Evolutionary conservation across 2,888 invertebrate species (phyloP), one percentile per base, ranked within the genome.

Genomic region (Chrysolina americana): DNA sequence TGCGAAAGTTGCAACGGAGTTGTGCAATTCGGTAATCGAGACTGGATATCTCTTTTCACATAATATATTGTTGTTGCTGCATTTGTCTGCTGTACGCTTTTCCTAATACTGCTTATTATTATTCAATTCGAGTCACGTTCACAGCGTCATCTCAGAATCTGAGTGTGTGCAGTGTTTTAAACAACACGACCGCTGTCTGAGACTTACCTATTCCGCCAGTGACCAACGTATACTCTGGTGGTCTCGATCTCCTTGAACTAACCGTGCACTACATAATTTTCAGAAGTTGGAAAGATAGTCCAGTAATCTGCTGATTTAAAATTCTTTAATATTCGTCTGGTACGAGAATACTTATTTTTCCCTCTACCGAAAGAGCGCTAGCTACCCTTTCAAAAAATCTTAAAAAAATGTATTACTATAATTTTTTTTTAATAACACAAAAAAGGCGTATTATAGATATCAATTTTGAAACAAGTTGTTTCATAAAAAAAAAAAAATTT

Each of bases 41-140:
- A 73, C 56, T 70, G 63, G 59, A 74, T 76, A 76, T 75, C 75
- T 77, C 66, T 75, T 73, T 73, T 73, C 73, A 75, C 75, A 71
- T 77, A 77, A 77, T 75, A 68, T 66, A 72, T 77, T 68, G 65
- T 69, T 72, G 53, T 74, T 68, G 65, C 53, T 73, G 68, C 64
- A 64, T 73, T 69, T 73, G 75, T 70, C 71, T 71, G 75, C 76
- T 64, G 66, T 73, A 75, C 72, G 68, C 76, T 77, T 75, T 74
- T 75, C 74, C 75, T 74, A 77, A 77, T 78, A 68, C 64, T 68
- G 74, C 74, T 76, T 72, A 76, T 78, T 78, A 75, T 78, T 78
- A 78, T 78, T 76, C 78, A 66, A 76, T 66, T 59, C 75, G 48
- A 70, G 78, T 78, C 78, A 78, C 78, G 78, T 76, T 76, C 64